phyloP scores from a whole-genome alignment of 1,140 invertebrate species.

The Brachionus rubens region DNA sequence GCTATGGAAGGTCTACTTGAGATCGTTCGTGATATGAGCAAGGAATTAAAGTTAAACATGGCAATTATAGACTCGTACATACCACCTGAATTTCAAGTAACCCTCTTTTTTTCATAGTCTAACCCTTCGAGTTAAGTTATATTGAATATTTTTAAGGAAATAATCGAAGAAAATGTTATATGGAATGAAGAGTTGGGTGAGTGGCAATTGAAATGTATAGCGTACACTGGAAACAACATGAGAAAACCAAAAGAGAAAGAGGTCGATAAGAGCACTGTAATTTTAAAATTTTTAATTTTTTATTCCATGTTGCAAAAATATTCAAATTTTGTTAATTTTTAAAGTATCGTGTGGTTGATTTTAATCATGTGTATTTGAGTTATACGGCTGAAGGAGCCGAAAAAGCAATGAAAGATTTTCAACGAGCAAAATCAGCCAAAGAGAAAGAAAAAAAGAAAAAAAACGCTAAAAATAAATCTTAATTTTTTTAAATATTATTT shows the following conservation, averaged over 20 bases:
- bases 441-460: conserved; percentile 36
- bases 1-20: conserved; percentile 80
- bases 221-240: conserved; percentile 99
- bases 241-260: conserved; percentile 63
- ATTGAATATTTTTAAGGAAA: conserved; percentile 68
- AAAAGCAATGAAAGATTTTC: conserved; percentile 48
- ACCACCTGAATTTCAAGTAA: conserved; percentile 76
- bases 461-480: conserved; percentile 9
- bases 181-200: conserved; percentile 98
- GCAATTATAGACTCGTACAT: conserved; percentile 95
- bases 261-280: conserved; percentile 18
- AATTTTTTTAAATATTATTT: too few relatives aligned
- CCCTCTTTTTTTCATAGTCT: not conserved
- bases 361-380: conserved; percentile 61
- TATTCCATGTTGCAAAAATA: too few relatives aligned
- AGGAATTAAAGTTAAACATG: conserved; percentile 73
- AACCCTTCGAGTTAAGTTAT: not conserved
- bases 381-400: conserved; percentile 60
- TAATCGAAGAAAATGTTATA: conserved; percentile 82
- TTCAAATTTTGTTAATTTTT: not conserved
- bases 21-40: conserved; percentile 72
- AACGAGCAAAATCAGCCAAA: conserved; percentile 28
- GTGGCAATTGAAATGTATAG: conserved; percentile 95
- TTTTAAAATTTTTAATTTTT: not conserved
- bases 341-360: conserved; percentile 52